Evolutionary conservation across 2,113 vertebrate species (phyloP), one percentile per base, ranked within the genome.

Genomic region (Agapornis roseicollis): DNA sequence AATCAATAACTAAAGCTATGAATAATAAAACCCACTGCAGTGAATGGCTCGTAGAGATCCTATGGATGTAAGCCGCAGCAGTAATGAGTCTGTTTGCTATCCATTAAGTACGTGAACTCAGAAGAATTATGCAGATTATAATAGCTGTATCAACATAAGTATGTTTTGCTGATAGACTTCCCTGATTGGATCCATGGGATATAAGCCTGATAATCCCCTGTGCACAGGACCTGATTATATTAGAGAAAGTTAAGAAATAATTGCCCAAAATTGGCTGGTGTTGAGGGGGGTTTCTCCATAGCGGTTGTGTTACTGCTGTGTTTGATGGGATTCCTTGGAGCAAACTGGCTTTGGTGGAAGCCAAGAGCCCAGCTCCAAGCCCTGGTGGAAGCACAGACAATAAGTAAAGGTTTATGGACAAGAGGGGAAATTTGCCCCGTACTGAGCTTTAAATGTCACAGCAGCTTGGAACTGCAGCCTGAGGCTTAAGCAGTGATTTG

Each of bases 81-180:
- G 95, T 95, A 97, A 97, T 91, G 96, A 94, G 82, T 92, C 92
- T 97, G 96, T 95, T 97, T 97, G 96, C 95, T 84, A 92, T 94
- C 97, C 96, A 97, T 97, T 97, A 97, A 97, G 86, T 69, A 70
- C 81, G 96, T 95, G 97, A 97, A 96, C 96, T 97, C 90, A 24
- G 90, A 96, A 97, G 97, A 97, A 97, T 97, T 97, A 97, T 97
- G 97, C 94, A 97, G 97, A 97, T 97, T 94, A 89, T 97, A 97
- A 97, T 96, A 93, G 96, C 96, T 97, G 96, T 95, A 93, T 97
- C 96, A 97, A 97, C 95, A 96, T 94, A 94, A 97, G 96, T 91
- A 77, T 96, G 94, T 96, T 97, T 95, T 97, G 96, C 96, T 97
- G 97, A 97, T 97, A 95, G 86, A 95, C 93, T 96, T 96, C 87